Evolutionary conservation across 2,113 vertebrate species (phyloP).

Genomic region (Dissostichus mawsoni): DNA sequence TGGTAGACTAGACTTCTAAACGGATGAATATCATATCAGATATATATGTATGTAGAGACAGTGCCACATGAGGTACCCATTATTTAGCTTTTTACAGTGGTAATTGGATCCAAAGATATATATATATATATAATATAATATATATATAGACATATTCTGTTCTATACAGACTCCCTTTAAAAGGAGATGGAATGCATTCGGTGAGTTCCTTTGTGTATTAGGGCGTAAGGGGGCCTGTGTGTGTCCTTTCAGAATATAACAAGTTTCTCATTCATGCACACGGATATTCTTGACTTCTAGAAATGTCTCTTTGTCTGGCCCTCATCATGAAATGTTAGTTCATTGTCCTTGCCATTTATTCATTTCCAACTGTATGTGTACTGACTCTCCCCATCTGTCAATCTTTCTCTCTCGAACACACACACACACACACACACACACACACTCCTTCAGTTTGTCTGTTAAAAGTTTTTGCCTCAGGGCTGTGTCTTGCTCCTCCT

Average conservation of each 20-base stretch:
- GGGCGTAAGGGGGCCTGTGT: background rate
- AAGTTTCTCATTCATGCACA: conserved; percentile 5
- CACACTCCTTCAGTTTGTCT: conserved; percentile 18
- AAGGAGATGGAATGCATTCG: background rate
- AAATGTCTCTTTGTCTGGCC: conserved; percentile 6
- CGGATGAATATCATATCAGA: too few species aligned
- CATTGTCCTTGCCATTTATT: conserved; percentile 9
- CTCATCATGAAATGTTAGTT: conserved; percentile 23
- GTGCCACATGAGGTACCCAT: background rate
- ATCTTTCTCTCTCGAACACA: background rate
- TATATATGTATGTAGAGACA: background rate
- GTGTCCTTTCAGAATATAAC: background rate
- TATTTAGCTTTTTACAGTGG: background rate
- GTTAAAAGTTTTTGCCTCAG: conserved; percentile 54
- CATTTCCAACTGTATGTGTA: background rate
- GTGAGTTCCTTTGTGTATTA: background rate
- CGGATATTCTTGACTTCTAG: background rate
- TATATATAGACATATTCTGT: background rate
- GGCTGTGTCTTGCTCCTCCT: conserved; percentile 42
- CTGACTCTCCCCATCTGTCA: conserved; percentile 16
- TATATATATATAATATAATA: too few species aligned
- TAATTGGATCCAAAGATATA: background rate
- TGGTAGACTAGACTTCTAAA: too few species aligned
- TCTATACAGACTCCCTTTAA: background rate
- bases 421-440: too few species aligned